Percentiles rank a stretch among this genome's conserved stretches.
phyloP scores from a whole-genome alignment of 2,113 vertebrate genomes.

The Larimichthys polyactis region DNA sequence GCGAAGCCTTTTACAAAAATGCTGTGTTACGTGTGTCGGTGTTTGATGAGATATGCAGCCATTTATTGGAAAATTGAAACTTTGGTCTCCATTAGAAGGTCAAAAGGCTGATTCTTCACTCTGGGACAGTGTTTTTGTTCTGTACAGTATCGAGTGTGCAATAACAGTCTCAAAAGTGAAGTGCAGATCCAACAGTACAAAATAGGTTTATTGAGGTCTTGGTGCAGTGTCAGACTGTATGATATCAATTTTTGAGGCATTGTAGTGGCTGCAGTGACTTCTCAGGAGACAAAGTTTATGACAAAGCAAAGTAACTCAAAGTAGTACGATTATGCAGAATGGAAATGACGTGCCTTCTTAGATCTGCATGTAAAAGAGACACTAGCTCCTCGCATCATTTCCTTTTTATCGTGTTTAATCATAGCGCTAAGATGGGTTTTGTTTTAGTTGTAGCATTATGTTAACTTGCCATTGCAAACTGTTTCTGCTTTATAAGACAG shows the following conservation, averaged over 20 bases:
- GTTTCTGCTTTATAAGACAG: background rate
- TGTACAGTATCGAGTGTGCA: background rate
- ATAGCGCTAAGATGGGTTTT: no score
- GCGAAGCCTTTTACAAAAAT: constrained; percentile 30
- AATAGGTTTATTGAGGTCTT: background rate
- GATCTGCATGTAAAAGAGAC: no score
- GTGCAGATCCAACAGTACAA: background rate
- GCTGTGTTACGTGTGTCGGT: constrained; percentile 4
- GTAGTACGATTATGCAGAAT: no score
- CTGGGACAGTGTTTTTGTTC: background rate
- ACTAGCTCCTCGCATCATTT: no score
- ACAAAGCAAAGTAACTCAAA: no score
- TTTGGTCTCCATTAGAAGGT: constrained; percentile 18
- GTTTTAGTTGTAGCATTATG: no score
- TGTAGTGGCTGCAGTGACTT: no score
- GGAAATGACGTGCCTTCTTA: no score
- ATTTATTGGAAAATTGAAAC: constrained; percentile 35
- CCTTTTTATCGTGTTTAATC: no score
- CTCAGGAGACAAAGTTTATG: no score
- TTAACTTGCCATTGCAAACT: background rate
- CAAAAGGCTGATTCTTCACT: constrained; percentile 23
- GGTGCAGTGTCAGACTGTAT: background rate
- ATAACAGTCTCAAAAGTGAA: background rate
- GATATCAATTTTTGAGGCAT: background rate
- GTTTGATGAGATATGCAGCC: constrained; percentile 23